Percentiles rank a stretch among this genome's conserved stretches.
Evolutionary conservation across 2,797 vertebrate genomes (phyloP).

Genomic region (Cuculus canorus): DNA sequence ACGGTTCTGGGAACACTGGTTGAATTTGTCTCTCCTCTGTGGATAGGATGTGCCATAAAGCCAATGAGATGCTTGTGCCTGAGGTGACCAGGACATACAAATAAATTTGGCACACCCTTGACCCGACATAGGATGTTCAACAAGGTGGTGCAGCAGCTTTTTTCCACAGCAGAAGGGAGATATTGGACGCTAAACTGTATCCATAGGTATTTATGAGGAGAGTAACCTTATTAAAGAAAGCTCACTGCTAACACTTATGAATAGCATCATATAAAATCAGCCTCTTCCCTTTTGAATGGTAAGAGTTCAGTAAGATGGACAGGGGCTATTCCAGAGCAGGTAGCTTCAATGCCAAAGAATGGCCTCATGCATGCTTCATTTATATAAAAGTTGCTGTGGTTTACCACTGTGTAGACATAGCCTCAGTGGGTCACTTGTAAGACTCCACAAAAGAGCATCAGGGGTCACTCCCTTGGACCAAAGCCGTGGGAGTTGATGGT

Average conservation of each 20-base stretch:
- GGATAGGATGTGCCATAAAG: background rate
- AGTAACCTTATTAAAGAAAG: background rate
- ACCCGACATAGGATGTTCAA: accelerated
- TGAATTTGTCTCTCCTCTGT: background rate
- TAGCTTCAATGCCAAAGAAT: background rate
- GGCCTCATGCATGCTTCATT: background rate
- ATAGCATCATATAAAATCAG: background rate
- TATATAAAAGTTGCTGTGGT: background rate
- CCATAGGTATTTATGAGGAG: background rate
- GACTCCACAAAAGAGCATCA: background rate
- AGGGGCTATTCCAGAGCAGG: background rate
- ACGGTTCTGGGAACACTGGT: background rate
- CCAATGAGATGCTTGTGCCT: background rate
- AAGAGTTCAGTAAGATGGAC: background rate
- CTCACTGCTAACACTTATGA: background rate
- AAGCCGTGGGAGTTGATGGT: background rate
- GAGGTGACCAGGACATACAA: background rate
- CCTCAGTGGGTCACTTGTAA: background rate
- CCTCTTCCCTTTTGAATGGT: background rate
- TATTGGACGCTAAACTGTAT: background rate
- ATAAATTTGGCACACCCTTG: background rate
- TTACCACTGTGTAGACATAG: background rate
- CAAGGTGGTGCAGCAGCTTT: background rate
- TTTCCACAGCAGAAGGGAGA: background rate
- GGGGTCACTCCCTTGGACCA: background rate